Evolutionary conservation across 2,888 invertebrate genomes (phyloP).

Genomic region (Pristionchus arcanus): DNA sequence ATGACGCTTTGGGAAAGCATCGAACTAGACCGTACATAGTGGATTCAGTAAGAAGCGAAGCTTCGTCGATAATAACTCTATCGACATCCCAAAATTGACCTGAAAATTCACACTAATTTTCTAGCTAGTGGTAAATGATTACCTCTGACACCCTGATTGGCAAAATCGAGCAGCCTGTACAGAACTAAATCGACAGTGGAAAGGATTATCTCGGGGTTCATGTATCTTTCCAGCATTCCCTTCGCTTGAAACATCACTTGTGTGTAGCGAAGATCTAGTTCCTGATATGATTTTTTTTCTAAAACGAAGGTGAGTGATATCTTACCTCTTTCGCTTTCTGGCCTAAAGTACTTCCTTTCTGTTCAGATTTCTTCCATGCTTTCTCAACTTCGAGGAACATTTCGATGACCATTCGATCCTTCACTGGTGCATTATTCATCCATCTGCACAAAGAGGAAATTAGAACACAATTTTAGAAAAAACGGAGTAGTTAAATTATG

Average conservation of each 20-base stretch:
- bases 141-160: background rate
- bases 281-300: too few relatives aligned
- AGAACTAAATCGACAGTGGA: background rate
- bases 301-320: too few relatives aligned
- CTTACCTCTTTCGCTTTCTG: too few relatives aligned
- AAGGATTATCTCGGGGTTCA: background rate
- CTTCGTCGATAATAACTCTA: background rate
- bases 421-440: background rate
- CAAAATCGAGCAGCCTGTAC: background rate
- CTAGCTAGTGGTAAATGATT: too few relatives aligned
- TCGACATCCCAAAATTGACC: background rate
- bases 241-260: background rate
- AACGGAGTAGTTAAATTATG: too few relatives aligned
- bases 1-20: slow-evolving; percentile 6
- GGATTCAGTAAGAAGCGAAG: slow-evolving; percentile 2
- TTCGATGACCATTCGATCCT: background rate
- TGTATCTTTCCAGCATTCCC: background rate
- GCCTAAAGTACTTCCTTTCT: background rate
- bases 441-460: background rate
- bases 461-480: too few relatives aligned
- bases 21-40: slow-evolving; percentile 7
- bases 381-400: background rate
- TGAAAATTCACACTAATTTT: background rate
- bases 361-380: background rate
- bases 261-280: background rate